A percentile compares a stretch with the other conserved stretches of the same genome.
Conservation (phyloP, 2,888 invertebrate species). For the Nomada fabriciana region DNA sequence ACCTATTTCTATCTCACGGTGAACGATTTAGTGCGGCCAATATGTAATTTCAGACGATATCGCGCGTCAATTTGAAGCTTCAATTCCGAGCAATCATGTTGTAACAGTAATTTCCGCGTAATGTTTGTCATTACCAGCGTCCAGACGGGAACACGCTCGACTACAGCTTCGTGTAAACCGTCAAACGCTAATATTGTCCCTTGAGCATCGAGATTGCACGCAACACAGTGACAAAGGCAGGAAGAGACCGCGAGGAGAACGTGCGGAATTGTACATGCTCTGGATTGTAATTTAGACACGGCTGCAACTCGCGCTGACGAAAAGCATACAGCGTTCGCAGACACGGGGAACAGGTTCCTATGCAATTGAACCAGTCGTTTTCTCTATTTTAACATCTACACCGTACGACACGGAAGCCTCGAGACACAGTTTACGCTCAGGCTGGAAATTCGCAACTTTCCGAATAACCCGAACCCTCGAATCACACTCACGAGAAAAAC, state of each 20-base stretch:
- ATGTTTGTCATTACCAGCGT: constrained; percentile 50
- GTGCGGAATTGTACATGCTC: not conserved
- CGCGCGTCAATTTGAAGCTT: constrained; percentile 40
- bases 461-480: not conserved
- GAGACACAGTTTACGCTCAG: not conserved
- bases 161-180: constrained; percentile 55
- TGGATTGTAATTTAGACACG: constrained; percentile 17
- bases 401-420: not conserved
- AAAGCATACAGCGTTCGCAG: not conserved
- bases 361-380: not conserved
- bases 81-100: constrained; percentile 52
- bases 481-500: no score
- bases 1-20: constrained; percentile 19
- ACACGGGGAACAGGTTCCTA: not conserved
- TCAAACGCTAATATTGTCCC: constrained; percentile 55
- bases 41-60: constrained; percentile 37
- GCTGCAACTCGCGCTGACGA: not conserved
- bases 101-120: constrained; percentile 58
- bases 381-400: not conserved
- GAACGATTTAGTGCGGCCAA: not conserved
- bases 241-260: constrained; percentile 1
- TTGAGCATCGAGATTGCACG: constrained; percentile 47
- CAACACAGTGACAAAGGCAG: constrained; percentile 3
- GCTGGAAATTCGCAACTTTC: not conserved
- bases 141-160: constrained; percentile 42